These are phyloP conservation scores for Bovichtus variegatus DNA, from an alignment of 2,797 vertebrate genomes.

Conservation along the genomic window DNA sequence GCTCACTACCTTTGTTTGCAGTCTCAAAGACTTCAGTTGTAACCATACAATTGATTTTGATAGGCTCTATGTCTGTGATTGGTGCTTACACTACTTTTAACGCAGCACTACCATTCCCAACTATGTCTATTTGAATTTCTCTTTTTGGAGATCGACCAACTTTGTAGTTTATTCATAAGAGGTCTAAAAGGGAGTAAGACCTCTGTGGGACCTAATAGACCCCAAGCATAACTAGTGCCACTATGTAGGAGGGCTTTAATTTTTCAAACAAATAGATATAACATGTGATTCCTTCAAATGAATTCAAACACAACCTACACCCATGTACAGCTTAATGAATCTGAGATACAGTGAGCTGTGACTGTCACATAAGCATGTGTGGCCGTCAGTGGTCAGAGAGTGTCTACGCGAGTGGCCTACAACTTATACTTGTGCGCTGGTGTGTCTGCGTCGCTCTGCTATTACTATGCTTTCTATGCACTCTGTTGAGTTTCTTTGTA, in stretches of 20 bases:
- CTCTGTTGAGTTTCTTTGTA: not conserved
- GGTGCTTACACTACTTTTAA: not conserved
- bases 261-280: too few species aligned
- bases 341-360: not conserved
- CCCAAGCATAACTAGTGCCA: too few species aligned
- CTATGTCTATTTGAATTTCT: too few species aligned
- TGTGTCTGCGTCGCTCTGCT: not conserved
- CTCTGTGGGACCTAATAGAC: too few species aligned
- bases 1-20: too few species aligned
- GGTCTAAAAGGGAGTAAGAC: not conserved
- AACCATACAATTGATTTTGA: too few species aligned
- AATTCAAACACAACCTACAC: not conserved
- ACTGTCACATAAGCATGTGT: not conserved
- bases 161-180: not conserved
- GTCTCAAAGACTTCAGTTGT: too few species aligned
- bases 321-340: not conserved
- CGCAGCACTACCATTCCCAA: too few species aligned
- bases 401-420: not conserved
- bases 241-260: too few species aligned
- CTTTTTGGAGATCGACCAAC: too few species aligned
- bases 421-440: not conserved
- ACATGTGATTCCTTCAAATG: not conserved
- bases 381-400: not conserved
- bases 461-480: not conserved
- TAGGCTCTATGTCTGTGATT: not conserved